Base-by-base conservation (phyloP, 1,140 invertebrate species). In the Belonocnema kinseyi region DNA sequence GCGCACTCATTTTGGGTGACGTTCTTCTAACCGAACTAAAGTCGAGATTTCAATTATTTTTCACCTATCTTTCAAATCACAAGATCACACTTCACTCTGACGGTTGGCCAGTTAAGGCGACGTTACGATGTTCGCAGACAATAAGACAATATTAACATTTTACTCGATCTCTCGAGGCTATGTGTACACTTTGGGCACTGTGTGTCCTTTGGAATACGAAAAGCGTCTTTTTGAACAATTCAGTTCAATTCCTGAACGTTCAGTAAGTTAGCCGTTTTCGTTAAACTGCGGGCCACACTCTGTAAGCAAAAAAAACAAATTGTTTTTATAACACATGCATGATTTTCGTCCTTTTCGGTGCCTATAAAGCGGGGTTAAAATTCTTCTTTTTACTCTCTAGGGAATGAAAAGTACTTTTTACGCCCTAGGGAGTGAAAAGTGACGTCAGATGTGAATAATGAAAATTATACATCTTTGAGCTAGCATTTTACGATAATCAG, bases 201-300 rank as follows among this genome's bases (percentile, higher is more conserved):
- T 33, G 61, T 66, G 61, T 66, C 61, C 61, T 66, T 66, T 66
- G 61, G 61, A 6, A 40, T 66, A 40, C 61, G 61, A 66, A 33
- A 66, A 66, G 26, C 61, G 26, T 46, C 61, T 46, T 66, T 26
- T 13, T 66, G 61, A 66, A 66, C 61, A 40, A 33, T 33, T 33
- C 26, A 33, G 26, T 2, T 33, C 26, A 33, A 33, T 33, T 33
- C 4, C 26, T 33, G 26, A 66, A 16, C 8, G 33, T 77, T 84
- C 77, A 79, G 75, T 82, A 80, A 72, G 72, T 77, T 84, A 86
- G 74, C 81, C 81, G 80, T 88, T 84, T 89, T 89, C 85, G 92
- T 93, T 93, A 93, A 91, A 93, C 92, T 82, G 93, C 91, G 85
- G 93, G 93, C 93, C 93, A 93, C 77, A 93, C 93, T 86, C 93